These are phyloP conservation scores for Hoplostethus mediterraneus DNA, from an alignment of 2,797 vertebrate genomes.

Conservation along the genomic window DNA sequence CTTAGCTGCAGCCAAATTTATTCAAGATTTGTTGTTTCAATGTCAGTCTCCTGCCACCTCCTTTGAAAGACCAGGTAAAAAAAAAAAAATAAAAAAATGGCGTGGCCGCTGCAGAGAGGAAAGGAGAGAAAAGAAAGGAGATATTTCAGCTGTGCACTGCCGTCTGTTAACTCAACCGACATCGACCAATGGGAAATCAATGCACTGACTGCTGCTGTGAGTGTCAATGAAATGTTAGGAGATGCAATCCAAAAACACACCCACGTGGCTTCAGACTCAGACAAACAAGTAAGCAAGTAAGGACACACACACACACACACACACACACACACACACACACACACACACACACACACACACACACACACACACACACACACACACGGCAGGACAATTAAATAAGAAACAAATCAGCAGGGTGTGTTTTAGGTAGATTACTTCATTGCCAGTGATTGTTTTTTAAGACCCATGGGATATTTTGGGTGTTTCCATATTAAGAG, in stretches of 20 bases:
- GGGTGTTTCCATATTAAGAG: constrained; percentile 38
- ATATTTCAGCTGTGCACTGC: constrained; percentile 62
- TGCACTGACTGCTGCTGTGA: constrained; percentile 71
- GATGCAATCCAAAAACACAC: constrained; percentile 57
- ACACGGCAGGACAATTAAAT: constrained; percentile 50
- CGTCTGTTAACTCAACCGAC: constrained; percentile 69
- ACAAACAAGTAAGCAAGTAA: constrained; percentile 55
- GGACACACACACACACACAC: constrained; percentile 32
- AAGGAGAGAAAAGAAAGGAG: constrained; percentile 14
- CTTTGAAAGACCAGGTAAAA: constrained; percentile 29
- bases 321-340: constrained; percentile 35
- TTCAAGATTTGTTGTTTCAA: constrained; percentile 1
- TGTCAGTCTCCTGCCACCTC: constrained; percentile 21
- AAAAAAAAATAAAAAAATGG: background rate
- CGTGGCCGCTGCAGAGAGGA: constrained; percentile 3
- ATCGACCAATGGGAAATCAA: constrained; percentile 83
- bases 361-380: constrained; percentile 23
- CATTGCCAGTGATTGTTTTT: constrained; percentile 40
- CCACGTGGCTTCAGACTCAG: constrained; percentile 57
- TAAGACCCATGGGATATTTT: constrained; percentile 45
- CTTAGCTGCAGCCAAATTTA: background rate
- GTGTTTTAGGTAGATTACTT: constrained; percentile 58
- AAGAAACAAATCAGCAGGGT: constrained; percentile 55
- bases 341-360: constrained; percentile 18
- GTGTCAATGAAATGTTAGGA: constrained; percentile 70